phyloP scores from a whole-genome alignment of 2,113 vertebrate species.

The Eolophus roseicapilla region DNA sequence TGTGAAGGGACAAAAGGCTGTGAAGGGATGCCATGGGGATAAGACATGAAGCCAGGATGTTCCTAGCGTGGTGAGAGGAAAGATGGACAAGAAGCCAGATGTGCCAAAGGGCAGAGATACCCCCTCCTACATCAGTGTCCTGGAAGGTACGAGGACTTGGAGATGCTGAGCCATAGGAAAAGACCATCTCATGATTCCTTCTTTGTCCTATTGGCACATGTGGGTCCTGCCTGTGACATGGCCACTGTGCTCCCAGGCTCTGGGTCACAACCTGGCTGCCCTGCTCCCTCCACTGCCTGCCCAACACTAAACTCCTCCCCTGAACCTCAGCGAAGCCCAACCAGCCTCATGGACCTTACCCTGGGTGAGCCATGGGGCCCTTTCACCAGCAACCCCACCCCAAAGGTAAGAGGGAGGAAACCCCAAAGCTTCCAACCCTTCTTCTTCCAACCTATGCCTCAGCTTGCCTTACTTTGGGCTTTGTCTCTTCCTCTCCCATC shows the following conservation, averaged over 20 bases:
- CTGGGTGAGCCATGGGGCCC: background rate
- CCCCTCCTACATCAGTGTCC: background rate
- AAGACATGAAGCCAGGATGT: background rate
- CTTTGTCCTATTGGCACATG: background rate
- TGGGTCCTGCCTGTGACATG: background rate
- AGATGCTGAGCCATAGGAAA: background rate
- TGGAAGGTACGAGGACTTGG: background rate
- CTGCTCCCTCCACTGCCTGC: background rate
- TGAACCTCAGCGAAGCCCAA: background rate
- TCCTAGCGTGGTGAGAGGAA: background rate
- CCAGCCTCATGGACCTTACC: background rate
- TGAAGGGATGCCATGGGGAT: fast-evolving
- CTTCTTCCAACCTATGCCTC: background rate
- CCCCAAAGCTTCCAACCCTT: background rate
- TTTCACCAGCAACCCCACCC: background rate
- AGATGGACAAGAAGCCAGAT: background rate
- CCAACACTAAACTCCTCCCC: background rate
- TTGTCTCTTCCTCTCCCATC: background rate
- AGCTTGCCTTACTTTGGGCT: background rate
- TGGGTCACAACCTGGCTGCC: background rate
- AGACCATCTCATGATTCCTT: background rate
- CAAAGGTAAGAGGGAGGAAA: background rate
- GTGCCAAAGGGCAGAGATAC: background rate
- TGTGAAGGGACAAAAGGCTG: background rate
- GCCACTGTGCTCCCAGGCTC: background rate